These are phyloP conservation scores for Scrobipalpa atriplicella DNA, from an alignment of 2,888 invertebrate genomes.

Conservation along the genomic window DNA sequence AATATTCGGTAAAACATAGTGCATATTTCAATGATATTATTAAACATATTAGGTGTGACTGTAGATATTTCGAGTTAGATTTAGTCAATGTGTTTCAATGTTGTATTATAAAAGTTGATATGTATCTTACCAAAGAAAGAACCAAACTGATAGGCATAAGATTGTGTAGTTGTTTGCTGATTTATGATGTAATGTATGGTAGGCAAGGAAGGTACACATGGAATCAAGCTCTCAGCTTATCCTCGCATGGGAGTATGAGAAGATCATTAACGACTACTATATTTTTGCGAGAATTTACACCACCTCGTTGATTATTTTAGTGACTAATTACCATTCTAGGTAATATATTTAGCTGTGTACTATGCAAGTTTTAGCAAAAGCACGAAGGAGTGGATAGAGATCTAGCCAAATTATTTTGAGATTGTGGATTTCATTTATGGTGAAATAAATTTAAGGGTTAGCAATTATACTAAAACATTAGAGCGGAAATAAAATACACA, in stretches of 20 bases:
- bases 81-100: slow-evolving; percentile 38
- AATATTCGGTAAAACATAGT: neutral
- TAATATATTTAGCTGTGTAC: too few relatives aligned
- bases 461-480: neutral
- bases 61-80: slow-evolving; percentile 30
- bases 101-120: slow-evolving; percentile 40
- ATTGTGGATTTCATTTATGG: neutral
- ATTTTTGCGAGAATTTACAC: too few relatives aligned
- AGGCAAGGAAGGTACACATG: too few relatives aligned
- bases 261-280: too few relatives aligned
- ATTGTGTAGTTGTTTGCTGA: slow-evolving; percentile 31
- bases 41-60: slow-evolving; percentile 1
- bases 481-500: neutral
- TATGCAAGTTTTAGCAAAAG: neutral
- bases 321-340: too few relatives aligned
- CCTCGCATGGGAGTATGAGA: too few relatives aligned
- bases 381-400: neutral
- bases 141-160: slow-evolving; percentile 67
- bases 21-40: slow-evolving; percentile 32
- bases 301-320: too few relatives aligned
- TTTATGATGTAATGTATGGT: too few relatives aligned
- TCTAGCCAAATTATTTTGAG: slow-evolving; percentile 10
- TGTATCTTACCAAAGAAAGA: slow-evolving; percentile 63
- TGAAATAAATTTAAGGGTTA: neutral
- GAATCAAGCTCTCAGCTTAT: too few relatives aligned